Base-by-base conservation (phyloP, 2,888 invertebrate genomes). In the Syritta pipiens region DNA sequence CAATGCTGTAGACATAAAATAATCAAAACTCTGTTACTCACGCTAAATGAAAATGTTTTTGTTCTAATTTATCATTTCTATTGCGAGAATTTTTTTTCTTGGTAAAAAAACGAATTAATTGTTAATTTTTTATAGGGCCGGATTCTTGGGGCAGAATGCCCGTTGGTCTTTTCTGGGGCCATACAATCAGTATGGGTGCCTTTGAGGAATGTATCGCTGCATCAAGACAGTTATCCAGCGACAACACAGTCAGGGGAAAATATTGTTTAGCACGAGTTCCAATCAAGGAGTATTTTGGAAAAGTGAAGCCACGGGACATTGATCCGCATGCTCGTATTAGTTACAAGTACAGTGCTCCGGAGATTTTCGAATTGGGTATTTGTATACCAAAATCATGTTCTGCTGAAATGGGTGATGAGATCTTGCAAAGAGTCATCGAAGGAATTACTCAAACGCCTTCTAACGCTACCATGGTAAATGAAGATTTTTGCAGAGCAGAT, bases 111-210 rank as follows among this genome's bases (percentile, higher is more conserved):
- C 1, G 20, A 20, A 26, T 46, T 37, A 12, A 22, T 12, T 24
- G 10, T 44, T 51, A 10, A 4, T 24, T 40, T 51, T 63, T 83
- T 75, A 26, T 74, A 90, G 90, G 89, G 85, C 82, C 89, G 2
- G 90, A 90, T 82, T 84, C 90, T 35, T 89, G 89, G 85, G 89
- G 89, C 9, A 90, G 90, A 71, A 37, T 89, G 20, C 89, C 90
- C 2, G 77, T 89, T 2, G 90, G 90, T 28, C 79, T 90, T 6
- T 83, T 89, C 24, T 85, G 83, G 83, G 89, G 90, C 3, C 88
- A 90, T 81, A 79, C 86, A 10, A 85, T 86, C 37, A 89, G 89
- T 62, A 85, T 89, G 77, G 90, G 90, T 3, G 86, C 87, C 63
- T 90, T 86, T 77, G 90, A 90, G 81, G 87, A 90, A 82, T 90